These are phyloP conservation scores for Nesidiocoris tenuis DNA, from an alignment of 2,888 invertebrate genomes.

Conservation along the genomic window DNA sequence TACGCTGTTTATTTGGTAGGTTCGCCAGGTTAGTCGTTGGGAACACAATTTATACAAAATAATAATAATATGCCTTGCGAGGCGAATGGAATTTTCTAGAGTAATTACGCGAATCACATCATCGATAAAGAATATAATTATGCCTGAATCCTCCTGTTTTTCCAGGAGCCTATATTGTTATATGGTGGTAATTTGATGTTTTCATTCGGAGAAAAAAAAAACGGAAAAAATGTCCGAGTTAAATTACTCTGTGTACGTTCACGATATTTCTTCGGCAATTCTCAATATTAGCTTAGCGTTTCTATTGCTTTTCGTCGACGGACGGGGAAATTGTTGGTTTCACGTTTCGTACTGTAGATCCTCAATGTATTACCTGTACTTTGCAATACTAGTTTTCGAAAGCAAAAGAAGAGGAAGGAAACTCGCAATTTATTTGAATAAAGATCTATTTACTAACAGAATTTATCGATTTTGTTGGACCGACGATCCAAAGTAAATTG, in stretches of 20 bases:
- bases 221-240: no score
- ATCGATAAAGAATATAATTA: slow-evolving; percentile 1
- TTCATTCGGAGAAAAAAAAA: neutral
- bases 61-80: no score
- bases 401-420: slow-evolving; percentile 1
- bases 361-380: neutral
- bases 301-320: neutral
- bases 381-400: slow-evolving; percentile 25
- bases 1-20: neutral
- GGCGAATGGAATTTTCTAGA: slow-evolving; percentile 3
- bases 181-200: slow-evolving; percentile 22
- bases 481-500: no score
- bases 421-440: slow-evolving; percentile 32
- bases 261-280: neutral
- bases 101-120: neutral
- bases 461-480: no score
- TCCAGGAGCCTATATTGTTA: slow-evolving; percentile 23
- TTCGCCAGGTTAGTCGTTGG: slow-evolving; percentile 23
- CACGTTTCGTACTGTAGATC: neutral
- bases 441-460: slow-evolving; percentile 21
- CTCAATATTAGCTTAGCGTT: neutral
- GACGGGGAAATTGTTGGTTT: neutral
- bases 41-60: slow-evolving; percentile 12
- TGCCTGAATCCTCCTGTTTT: slow-evolving; percentile 4
- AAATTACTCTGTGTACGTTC: neutral